Conservation (phyloP, 2,113 vertebrate genomes). For the Phasianus colchicus region DNA sequence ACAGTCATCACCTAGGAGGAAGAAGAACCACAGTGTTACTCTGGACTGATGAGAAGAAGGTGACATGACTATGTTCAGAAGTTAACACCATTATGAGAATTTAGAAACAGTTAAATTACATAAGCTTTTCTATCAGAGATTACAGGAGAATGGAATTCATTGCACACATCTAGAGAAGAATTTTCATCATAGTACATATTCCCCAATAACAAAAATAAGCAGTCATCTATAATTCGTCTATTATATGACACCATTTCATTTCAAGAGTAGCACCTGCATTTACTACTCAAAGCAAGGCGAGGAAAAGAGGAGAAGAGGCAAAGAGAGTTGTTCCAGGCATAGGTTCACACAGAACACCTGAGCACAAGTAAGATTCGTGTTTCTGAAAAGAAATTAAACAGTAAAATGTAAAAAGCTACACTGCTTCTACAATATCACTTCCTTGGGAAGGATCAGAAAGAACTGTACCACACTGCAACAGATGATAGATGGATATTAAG, state of each 20-base stretch:
- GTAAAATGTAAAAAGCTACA: neutral
- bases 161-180: neutral
- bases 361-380: neutral
- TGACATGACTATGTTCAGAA: neutral
- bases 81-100: neutral
- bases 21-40: neutral
- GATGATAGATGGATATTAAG: constrained; percentile 39
- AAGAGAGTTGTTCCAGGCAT: neutral
- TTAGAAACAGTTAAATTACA: neutral
- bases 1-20: neutral
- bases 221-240: neutral
- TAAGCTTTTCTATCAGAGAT: neutral
- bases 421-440: neutral
- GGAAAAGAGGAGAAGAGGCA: neutral
- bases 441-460: neutral
- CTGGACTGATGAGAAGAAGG: neutral
- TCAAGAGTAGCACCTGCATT: neutral
- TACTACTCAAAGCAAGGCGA: neutral
- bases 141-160: neutral
- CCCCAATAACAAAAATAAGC: neutral
- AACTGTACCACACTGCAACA: constrained; percentile 9
- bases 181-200: neutral
- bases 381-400: neutral
- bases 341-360: neutral
- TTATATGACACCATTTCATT: neutral